Percentiles rank a stretch among this genome's conserved stretches.
Evolutionary conservation across 92 coral and sea anemone species (phyloP).

Genomic region (Scolanthus callimorphus): DNA sequence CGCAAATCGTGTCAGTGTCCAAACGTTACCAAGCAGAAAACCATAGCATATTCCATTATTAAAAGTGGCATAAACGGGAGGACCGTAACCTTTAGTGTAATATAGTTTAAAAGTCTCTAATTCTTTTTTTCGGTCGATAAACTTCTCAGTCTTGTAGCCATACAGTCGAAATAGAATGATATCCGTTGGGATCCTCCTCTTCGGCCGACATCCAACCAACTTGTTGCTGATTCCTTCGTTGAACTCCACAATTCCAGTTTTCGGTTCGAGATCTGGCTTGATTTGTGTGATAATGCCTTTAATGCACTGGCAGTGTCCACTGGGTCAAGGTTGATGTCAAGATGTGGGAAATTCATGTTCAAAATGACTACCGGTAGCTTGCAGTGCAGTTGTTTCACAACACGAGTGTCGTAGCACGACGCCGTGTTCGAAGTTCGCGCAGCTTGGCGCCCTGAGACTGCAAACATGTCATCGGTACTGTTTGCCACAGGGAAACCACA

Average conservation of each 20-base stretch:
- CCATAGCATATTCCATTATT: conserved; percentile 86
- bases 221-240: conserved; percentile 96
- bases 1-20: conserved; percentile 64
- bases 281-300: conserved; percentile 58
- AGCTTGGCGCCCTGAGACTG: no score
- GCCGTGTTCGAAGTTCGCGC: no score
- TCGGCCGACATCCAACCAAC: conserved; percentile 68
- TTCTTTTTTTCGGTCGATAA: conserved; percentile 86
- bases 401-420: no score
- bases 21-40: conserved; percentile 72
- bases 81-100: conserved; percentile 76
- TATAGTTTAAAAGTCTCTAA: conserved; percentile 72
- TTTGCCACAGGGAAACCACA: no score
- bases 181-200: conserved; percentile 50
- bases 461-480: no score
- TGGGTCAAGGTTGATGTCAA: conserved; percentile 52
- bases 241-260: conserved; percentile 63
- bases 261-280: conserved; percentile 57
- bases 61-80: conserved; percentile 80
- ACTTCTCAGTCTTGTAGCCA: conserved; percentile 93
- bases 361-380: neutral
- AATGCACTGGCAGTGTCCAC: conserved; percentile 60
- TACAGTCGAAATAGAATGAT: conserved; percentile 77
- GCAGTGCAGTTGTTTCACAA: no score
- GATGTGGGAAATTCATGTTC: conserved; percentile 68